Evolutionary conservation across 1,140 invertebrate genomes (phyloP).

Genomic region (Coenobita brevimanus): DNA sequence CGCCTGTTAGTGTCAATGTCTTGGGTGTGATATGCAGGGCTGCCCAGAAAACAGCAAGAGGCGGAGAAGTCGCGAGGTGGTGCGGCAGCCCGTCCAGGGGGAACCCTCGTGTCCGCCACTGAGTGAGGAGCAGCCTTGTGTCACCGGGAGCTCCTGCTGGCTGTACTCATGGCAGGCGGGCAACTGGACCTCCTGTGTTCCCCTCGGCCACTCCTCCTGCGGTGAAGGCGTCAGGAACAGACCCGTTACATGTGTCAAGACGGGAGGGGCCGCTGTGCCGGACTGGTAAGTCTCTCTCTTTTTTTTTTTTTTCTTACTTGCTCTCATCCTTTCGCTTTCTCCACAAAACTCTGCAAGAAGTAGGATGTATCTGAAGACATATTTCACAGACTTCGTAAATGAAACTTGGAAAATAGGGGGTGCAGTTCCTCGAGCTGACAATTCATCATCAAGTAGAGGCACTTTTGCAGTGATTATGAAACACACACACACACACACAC

Average conservation of each 20-base stretch:
- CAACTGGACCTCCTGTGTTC: conserved; percentile 78
- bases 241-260: conserved; percentile 77
- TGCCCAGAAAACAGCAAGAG: conserved; percentile 73
- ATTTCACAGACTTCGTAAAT: too few relatives aligned
- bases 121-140: conserved; percentile 77
- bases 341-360: too few relatives aligned
- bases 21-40: conserved; percentile 71
- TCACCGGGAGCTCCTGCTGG: conserved; percentile 75
- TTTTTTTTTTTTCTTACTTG: neutral
- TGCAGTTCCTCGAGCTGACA: too few relatives aligned
- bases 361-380: too few relatives aligned
- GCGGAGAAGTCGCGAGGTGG: conserved; percentile 77
- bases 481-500: too few relatives aligned
- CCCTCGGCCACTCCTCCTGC: conserved; percentile 78
- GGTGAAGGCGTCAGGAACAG: conserved; percentile 78
- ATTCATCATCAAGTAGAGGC: too few relatives aligned
- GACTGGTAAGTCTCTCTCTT: conserved; percentile 71
- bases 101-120: conserved; percentile 76
- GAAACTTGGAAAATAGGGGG: too few relatives aligned
- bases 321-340: neutral
- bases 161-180: conserved; percentile 78
- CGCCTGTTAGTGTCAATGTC: too few relatives aligned
- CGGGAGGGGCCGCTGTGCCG: conserved; percentile 77
- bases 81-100: conserved; percentile 75
- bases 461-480: too few relatives aligned